A percentile compares a stretch with the other conserved stretches of the same genome.
Evolutionary conservation across 2,797 vertebrate genomes (phyloP).

Genomic region (Prunella strophiata): DNA sequence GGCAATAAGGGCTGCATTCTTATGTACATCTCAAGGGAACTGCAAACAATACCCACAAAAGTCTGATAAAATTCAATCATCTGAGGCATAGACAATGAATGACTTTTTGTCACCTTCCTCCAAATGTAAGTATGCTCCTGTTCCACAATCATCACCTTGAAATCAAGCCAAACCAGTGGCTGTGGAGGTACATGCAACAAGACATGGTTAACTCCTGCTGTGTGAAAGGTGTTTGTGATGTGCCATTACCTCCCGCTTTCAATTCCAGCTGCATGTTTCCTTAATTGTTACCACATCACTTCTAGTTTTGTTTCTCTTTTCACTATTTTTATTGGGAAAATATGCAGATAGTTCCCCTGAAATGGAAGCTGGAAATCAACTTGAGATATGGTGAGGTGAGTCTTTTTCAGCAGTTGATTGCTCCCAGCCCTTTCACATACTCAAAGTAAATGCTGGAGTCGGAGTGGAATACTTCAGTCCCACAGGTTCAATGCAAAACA

Average conservation of each 20-base stretch:
- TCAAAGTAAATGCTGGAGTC: not conserved
- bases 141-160: not conserved
- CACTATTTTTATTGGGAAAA: not conserved
- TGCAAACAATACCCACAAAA: not conserved
- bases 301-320: not conserved
- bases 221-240: not conserved
- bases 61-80: not conserved
- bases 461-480: not conserved
- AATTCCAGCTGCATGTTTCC: not conserved
- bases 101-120: not conserved
- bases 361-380: conserved; percentile 22
- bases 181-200: not conserved
- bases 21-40: not conserved
- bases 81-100: not conserved
- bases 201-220: not conserved
- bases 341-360: not conserved
- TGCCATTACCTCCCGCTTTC: not conserved
- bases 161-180: not conserved
- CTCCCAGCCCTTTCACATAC: not conserved
- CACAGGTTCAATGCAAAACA: conserved; percentile 21
- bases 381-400: not conserved
- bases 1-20: conserved; percentile 3
- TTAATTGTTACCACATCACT: not conserved
- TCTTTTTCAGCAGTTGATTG: not conserved
- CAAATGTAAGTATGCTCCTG: not conserved